Evolutionary conservation across 2,888 invertebrate species (phyloP).

Genomic region (Tenthredo scrophulariae): DNA sequence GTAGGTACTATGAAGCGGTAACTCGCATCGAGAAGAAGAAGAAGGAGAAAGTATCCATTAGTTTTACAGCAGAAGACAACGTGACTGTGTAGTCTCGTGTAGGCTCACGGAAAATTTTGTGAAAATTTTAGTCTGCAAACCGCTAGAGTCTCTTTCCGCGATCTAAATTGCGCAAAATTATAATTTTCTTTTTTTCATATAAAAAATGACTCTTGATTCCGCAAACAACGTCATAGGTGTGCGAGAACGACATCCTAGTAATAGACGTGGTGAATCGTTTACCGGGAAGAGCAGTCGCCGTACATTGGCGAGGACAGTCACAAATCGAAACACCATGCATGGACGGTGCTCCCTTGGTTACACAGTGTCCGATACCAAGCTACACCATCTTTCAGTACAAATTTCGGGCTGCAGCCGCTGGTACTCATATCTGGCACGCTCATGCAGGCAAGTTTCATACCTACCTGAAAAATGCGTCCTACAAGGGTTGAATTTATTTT

Average conservation of each 20-base stretch:
- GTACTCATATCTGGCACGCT: slow-evolving; percentile 88
- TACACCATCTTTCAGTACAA: slow-evolving; percentile 86
- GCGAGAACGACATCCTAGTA: slow-evolving; percentile 86
- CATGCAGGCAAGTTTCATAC: slow-evolving; percentile 76
- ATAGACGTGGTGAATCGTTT: slow-evolving; percentile 87
- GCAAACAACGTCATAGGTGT: slow-evolving; percentile 79
- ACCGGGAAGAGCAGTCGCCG: slow-evolving; percentile 83
- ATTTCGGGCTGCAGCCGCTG: slow-evolving; percentile 84
- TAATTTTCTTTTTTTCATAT: background rate
- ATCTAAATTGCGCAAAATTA: background rate
- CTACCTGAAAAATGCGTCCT: no score
- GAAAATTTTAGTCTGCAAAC: background rate
- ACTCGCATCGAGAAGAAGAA: background rate
- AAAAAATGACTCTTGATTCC: background rate
- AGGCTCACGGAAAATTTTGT: background rate
- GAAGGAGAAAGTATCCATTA: background rate
- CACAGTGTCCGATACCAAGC: slow-evolving; percentile 87
- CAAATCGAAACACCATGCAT: slow-evolving; percentile 85
- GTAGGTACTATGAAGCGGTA: background rate
- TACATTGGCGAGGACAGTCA: slow-evolving; percentile 89
- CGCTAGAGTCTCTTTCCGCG: background rate
- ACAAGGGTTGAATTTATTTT: background rate
- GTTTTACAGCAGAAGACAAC: background rate
- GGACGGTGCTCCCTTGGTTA: slow-evolving; percentile 89
- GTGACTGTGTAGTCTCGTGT: background rate